A percentile compares a stretch with the other conserved stretches of the same genome.
Conservation (phyloP, 2,113 vertebrate genomes). For the Pangasianodon gigas region DNA sequence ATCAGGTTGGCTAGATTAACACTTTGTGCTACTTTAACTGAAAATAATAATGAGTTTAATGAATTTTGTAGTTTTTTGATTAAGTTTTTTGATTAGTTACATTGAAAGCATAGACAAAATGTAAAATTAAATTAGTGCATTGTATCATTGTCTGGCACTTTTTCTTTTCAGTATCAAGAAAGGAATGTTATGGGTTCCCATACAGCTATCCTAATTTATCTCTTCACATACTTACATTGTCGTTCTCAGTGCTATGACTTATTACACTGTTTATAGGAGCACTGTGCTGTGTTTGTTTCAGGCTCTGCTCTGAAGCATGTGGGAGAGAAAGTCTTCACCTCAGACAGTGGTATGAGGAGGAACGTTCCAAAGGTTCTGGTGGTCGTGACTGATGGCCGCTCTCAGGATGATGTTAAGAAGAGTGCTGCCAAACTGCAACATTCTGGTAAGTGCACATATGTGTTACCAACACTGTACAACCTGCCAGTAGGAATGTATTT, state of each 20-base stretch:
- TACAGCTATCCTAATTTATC: background rate
- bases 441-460: conserved; percentile 75
- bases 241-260: conserved; percentile 11
- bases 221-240: background rate
- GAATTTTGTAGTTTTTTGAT: background rate
- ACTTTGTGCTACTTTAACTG: background rate
- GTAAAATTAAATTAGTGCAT: background rate
- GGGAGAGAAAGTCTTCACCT: conserved; percentile 89
- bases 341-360: conserved; percentile 92
- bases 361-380: conserved; percentile 95
- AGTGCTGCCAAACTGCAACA: conserved; percentile 88
- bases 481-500: background rate
- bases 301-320: conserved; percentile 90
- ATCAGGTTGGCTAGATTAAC: background rate
- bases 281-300: conserved; percentile 57
- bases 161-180: background rate
- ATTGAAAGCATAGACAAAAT: background rate
- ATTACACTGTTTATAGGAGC: background rate
- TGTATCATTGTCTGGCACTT: background rate
- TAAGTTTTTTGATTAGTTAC: too few species aligned
- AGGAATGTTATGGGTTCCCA: background rate
- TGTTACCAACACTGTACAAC: background rate
- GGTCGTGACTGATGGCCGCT: conserved; percentile 95
- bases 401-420: conserved; percentile 96
- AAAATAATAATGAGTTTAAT: background rate